Percentiles rank a stretch among this genome's conserved stretches.
Conservation (phyloP, 1,140 invertebrate genomes). For the Papilio machaon region DNA sequence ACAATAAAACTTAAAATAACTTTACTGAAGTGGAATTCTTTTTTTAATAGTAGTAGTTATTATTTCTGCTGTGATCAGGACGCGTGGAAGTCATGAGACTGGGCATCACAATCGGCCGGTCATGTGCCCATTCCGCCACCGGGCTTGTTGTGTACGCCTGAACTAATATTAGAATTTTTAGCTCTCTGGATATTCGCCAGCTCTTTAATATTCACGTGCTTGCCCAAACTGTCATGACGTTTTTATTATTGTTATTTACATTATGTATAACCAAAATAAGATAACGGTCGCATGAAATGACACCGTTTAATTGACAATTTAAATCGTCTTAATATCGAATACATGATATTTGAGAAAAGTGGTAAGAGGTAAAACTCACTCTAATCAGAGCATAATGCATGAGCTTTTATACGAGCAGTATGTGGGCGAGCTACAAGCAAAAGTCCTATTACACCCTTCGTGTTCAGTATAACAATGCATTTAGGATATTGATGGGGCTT, state of each 20-base stretch:
- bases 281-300: not conserved
- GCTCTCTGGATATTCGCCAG: slow-evolving; percentile 73
- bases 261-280: slow-evolving; percentile 9
- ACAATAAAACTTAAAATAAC: not conserved
- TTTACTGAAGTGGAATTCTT: not conserved
- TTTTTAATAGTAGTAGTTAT: not conserved
- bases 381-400: no score
- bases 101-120: slow-evolving; percentile 56
- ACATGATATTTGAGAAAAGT: no score
- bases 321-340: not conserved
- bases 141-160: slow-evolving; percentile 68
- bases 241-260: slow-evolving; percentile 34
- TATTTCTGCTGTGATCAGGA: not conserved
- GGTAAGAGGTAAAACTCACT: no score
- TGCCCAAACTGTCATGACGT: slow-evolving; percentile 44
- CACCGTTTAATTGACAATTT: not conserved
- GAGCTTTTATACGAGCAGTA: no score
- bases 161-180: slow-evolving; percentile 80
- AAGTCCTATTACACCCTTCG: no score
- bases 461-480: no score
- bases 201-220: slow-evolving; percentile 61
- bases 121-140: slow-evolving; percentile 74
- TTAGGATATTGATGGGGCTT: no score
- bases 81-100: slow-evolving; percentile 58
- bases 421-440: no score